Conservation (phyloP, 2,797 vertebrate species). For the Etheostoma perlongum region DNA sequence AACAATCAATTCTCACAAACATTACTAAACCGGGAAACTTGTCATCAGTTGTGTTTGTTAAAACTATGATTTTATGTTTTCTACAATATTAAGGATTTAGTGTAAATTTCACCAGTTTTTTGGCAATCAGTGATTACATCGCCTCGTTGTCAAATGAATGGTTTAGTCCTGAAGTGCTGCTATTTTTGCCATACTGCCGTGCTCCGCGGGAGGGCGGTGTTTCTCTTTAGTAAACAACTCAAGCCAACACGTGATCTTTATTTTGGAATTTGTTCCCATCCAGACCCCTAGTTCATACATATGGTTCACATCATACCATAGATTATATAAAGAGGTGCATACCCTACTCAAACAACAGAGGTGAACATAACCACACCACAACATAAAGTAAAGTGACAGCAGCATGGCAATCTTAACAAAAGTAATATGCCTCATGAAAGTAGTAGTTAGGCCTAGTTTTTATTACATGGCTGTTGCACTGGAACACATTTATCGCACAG, state of each 20-base stretch:
- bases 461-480: not conserved
- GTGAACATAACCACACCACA: not conserved
- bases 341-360: not conserved
- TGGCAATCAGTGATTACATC: not conserved
- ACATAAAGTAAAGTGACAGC: not conserved
- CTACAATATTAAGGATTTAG: rapidly evolving
- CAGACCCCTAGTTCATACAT: conserved; percentile 38
- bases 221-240: not conserved
- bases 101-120: rapidly evolving
- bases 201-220: conserved; percentile 48
- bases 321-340: no score
- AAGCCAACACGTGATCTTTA: conserved; percentile 71
- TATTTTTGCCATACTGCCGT: conserved; percentile 86
- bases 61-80: no score
- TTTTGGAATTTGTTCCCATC: conserved; percentile 58
- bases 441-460: not conserved
- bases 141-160: conserved; percentile 48
- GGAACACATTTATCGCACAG: not conserved
- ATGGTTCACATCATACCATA: no score
- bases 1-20: not conserved
- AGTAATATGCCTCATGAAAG: not conserved
- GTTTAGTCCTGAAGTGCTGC: conserved; percentile 69
- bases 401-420: not conserved
- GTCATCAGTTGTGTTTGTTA: rapidly evolving
- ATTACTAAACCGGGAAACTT: rapidly evolving